These are phyloP conservation scores for Euphonia xanthogaster DNA, from an alignment of 2,797 vertebrate genomes.

Conservation along the genomic window DNA sequence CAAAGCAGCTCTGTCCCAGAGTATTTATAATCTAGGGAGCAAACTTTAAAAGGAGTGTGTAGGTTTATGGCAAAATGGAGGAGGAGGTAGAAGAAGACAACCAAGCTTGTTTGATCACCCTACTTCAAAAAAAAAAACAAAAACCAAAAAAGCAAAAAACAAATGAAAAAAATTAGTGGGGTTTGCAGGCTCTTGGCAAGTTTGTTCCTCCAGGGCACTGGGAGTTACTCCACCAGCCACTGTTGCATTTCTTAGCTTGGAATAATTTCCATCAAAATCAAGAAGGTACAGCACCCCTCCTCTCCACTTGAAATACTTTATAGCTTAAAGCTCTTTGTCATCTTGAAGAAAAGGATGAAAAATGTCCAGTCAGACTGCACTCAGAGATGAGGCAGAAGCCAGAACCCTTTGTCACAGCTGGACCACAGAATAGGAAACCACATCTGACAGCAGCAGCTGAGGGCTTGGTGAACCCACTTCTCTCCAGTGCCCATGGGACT, in stretches of 20 bases:
- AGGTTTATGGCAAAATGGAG: neutral
- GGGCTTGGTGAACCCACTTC: rapidly evolving
- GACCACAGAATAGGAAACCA: rapidly evolving
- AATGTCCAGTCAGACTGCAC: neutral
- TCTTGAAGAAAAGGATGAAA: neutral
- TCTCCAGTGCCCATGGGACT: neutral
- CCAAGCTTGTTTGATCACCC: neutral
- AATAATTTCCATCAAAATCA: neutral
- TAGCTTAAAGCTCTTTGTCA: neutral
- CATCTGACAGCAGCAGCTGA: rapidly evolving
- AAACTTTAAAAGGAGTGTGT: neutral
- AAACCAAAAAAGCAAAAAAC: too few species aligned
- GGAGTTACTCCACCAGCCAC: neutral
- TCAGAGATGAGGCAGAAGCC: neutral
- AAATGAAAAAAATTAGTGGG: neutral
- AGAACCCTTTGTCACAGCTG: rapidly evolving
- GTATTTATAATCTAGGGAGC: neutral
- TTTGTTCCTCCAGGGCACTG: neutral
- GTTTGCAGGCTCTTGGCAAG: neutral
- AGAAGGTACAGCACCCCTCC: rapidly evolving
- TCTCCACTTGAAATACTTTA: neutral
- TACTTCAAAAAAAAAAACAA: neutral
- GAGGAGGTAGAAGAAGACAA: neutral
- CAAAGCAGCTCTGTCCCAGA: neutral
- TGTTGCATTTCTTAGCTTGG: neutral